phyloP scores from a whole-genome alignment of 1,140 invertebrate species.

The Ceratosolen solmsi region DNA sequence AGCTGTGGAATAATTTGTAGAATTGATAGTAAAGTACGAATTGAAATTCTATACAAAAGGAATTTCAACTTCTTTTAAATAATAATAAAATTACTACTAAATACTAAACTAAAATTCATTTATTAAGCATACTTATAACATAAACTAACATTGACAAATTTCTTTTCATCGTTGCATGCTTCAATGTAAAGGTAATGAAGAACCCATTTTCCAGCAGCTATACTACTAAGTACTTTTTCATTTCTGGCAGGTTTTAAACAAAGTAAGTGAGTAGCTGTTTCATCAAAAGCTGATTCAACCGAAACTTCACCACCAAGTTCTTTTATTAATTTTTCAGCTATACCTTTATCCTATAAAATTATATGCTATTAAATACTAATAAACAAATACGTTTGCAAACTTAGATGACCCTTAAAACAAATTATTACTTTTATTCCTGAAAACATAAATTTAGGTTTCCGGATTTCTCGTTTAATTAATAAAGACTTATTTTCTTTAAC shows the following conservation, averaged over 20 bases:
- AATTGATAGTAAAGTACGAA: too few species aligned
- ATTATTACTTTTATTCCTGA: constrained; percentile 65
- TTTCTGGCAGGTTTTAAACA: constrained; percentile 83
- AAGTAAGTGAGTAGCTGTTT: constrained; percentile 83
- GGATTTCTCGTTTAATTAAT: neutral
- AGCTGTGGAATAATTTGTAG: too few species aligned
- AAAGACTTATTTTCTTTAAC: constrained; percentile 1
- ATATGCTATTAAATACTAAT: neutral
- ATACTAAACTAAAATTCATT: too few species aligned
- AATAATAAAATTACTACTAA: too few species aligned
- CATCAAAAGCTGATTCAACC: constrained; percentile 78
- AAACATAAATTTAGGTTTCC: constrained; percentile 66
- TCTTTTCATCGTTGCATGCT: constrained; percentile 76
- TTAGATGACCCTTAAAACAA: neutral
- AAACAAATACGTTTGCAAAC: constrained; percentile 2
- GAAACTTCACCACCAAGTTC: constrained; percentile 81
- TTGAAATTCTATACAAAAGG: too few species aligned
- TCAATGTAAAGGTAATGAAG: constrained; percentile 85
- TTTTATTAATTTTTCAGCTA: constrained; percentile 75
- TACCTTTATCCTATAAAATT: constrained; percentile 65
- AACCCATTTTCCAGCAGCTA: constrained; percentile 91
- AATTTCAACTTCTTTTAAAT: too few species aligned
- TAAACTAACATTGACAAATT: constrained; percentile 80
- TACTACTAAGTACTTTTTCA: constrained; percentile 88
- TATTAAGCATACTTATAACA: neutral